Evolutionary conservation across 2,113 vertebrate genomes (phyloP).

Genomic region (Cebidichthys violaceus): DNA sequence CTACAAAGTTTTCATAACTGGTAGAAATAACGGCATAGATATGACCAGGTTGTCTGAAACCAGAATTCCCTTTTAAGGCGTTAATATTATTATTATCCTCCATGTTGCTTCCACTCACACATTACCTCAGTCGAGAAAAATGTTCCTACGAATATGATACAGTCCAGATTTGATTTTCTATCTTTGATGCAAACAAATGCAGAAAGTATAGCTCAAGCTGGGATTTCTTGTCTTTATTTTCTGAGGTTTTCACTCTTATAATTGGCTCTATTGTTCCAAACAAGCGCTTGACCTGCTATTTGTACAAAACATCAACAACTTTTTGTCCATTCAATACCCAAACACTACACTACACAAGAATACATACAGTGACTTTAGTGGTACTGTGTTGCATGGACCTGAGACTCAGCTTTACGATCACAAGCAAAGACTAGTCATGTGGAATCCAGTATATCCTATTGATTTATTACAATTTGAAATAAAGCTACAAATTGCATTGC

Average conservation of each 20-base stretch:
- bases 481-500: constrained; percentile 41
- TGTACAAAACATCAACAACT: not conserved
- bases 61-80: not conserved
- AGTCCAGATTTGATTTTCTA: not conserved
- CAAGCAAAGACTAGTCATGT: not conserved
- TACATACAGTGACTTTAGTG: not conserved
- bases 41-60: not conserved
- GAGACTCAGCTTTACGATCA: not conserved
- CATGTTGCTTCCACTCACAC: not conserved
- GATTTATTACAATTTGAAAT: constrained; percentile 25
- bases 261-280: not conserved
- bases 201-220: not conserved
- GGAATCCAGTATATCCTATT: not conserved
- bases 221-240: not conserved
- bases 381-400: not conserved
- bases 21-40: not conserved
- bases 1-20: not conserved
- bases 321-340: not conserved
- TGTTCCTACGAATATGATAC: not conserved
- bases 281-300: not conserved
- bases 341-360: not conserved
- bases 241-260: not conserved
- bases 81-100: not conserved
- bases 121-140: not conserved
- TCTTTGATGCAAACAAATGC: not conserved